These are phyloP conservation scores for Eunapius fragilis DNA, from an alignment of 37 sponge, comb jelly and placozoan species.

Conservation along the genomic window DNA sequence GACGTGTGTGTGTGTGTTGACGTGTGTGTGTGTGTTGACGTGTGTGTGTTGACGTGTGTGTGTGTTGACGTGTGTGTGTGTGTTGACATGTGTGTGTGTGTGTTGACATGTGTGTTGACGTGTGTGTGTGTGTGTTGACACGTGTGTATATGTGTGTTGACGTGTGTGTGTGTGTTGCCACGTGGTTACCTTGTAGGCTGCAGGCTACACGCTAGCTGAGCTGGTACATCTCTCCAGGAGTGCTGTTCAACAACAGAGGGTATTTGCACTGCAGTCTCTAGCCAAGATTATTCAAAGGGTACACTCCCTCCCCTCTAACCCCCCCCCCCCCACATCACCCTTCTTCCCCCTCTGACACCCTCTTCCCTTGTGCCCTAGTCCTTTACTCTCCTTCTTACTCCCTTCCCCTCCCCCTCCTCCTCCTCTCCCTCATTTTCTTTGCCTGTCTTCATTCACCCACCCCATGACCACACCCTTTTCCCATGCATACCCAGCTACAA, in stretches of 20 bases:
- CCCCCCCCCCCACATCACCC: neutral
- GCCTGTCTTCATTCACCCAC: neutral
- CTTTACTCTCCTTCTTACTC: neutral
- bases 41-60: too few species aligned
- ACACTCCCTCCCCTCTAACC: neutral
- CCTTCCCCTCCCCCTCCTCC: neutral
- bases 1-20: too few species aligned
- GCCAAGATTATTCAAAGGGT: slow-evolving; percentile 51
- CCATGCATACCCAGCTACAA: neutral
- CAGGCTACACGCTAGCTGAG: slow-evolving; percentile 89
- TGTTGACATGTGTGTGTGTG: too few species aligned
- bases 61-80: too few species aligned
- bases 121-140: too few species aligned
- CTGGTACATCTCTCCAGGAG: slow-evolving; percentile 71
- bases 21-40: too few species aligned
- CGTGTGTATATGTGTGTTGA: too few species aligned
- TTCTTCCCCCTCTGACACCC: neutral
- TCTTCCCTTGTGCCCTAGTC: neutral
- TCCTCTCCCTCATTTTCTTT: neutral
- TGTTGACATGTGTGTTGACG: too few species aligned
- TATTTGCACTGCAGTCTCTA: slow-evolving; percentile 64
- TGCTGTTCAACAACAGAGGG: slow-evolving; percentile 78
- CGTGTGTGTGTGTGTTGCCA: neutral
- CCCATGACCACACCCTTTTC: neutral
- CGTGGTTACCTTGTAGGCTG: slow-evolving; percentile 42